Evolutionary conservation across 2,888 invertebrate species (phyloP), one percentile per base, ranked within the genome.

Genomic region (Lasioglossum marginatum): DNA sequence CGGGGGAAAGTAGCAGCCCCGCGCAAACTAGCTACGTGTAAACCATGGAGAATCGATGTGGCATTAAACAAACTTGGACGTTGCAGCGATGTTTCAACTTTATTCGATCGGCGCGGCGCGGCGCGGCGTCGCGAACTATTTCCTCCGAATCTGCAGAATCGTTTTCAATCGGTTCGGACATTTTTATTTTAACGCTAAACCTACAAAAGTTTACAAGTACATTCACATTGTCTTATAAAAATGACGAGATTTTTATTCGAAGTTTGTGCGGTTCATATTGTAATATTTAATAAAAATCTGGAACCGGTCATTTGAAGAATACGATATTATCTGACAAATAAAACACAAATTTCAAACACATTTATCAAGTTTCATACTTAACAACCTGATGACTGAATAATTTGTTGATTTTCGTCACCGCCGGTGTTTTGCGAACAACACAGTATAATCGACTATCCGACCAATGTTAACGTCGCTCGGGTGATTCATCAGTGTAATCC

Each of bases 61-160:
- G 68, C 74, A 74, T 74, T 79, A 81, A 76, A 70, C 77, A 77
- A 63, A 77, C 60, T 63, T 77, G 63, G 71, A 82, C 71, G 48
- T 66, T 75, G 75, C 66, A 70, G 76, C 57, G 40, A 71, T 52
- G 80, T 77, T 77, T 77, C 70, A 77, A 71, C 72, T 79, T 79
- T 79, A 71, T 79, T 12, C 60, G 40, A 37, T 23, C 8, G 19
- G 19, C n/a, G n/a, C n/a, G n/a, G n/a, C n/a, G n/a, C n/a, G n/a
- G n/a, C n/a, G n/a, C n/a, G n/a, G n/a, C n/a, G 8, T 37, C 37
- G 68, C 37, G 48, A 66, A 23, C 16, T 23, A 16, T 6, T 34
- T 31, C 63, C 0, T 14, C 40, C 1, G 23, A 43, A 45, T 16
- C 27, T 34, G 37, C 14, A 14, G 14, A 12, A 19, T 23, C n/a